Percentiles rank a stretch among this genome's conserved stretches.
Conservation (phyloP, 2,797 vertebrate species). For the Cynopterus sphinx region DNA sequence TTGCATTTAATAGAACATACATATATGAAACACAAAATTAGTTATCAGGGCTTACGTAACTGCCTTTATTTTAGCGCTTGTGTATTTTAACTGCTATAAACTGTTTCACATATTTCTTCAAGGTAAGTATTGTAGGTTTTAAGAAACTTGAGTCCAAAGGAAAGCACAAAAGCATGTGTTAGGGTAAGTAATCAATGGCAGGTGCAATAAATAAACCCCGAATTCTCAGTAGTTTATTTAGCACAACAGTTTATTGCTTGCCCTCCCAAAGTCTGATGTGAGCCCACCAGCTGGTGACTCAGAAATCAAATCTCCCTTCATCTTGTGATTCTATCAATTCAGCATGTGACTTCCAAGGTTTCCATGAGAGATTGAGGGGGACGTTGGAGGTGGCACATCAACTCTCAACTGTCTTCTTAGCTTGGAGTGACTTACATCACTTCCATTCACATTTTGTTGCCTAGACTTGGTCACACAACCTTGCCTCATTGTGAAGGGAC, state of each 20-base stretch:
- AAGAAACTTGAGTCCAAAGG: neutral
- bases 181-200: neutral
- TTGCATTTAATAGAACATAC: neutral
- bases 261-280: neutral
- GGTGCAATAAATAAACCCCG: neutral
- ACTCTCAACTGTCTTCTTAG: neutral
- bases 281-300: neutral
- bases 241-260: neutral
- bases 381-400: neutral
- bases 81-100: neutral
- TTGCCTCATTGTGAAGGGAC: neutral
- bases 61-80: neutral
- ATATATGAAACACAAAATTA: neutral
- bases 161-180: neutral
- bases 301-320: neutral
- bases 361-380: neutral
- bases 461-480: neutral
- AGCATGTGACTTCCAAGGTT: neutral
- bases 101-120: constrained; percentile 38
- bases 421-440: neutral
- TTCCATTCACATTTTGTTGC: neutral
- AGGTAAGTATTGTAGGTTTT: neutral
- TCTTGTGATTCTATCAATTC: neutral
- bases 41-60: neutral
- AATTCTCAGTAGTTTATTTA: neutral